Conservation (phyloP, 30 jellyfish, hydroid and myxozoan genomes). For the Morbakka virulenta region DNA sequence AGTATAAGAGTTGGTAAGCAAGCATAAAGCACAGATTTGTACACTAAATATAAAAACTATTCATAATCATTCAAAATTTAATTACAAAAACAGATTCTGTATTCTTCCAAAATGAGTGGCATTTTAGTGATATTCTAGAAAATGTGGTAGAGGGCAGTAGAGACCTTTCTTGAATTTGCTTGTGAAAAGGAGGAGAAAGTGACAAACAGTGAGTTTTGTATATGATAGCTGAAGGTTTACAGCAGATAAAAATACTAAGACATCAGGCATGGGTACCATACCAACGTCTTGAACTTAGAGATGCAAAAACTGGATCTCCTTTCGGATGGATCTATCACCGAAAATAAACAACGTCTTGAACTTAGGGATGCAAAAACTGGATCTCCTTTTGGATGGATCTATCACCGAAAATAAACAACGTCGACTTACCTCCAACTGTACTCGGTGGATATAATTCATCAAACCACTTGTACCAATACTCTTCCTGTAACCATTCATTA, state of each 20-base stretch:
- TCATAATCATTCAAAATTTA: no score
- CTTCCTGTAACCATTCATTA: conserved; percentile 67
- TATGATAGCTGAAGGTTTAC: no score
- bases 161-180: not conserved
- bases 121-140: no score
- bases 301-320: not conserved
- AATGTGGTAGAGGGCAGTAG: no score
- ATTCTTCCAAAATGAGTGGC: no score
- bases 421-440: conserved; percentile 29
- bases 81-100: no score
- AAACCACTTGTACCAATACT: conserved; percentile 70
- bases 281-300: no score
- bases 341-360: not conserved
- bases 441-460: conserved; percentile 76
- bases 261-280: not conserved
- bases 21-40: no score
- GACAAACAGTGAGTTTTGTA: no score
- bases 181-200: not conserved
- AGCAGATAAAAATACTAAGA: not conserved
- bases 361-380: not conserved
- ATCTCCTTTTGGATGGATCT: not conserved
- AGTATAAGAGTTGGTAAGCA: no score
- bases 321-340: not conserved
- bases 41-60: no score
- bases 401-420: not conserved